Conservation (phyloP, 2,888 invertebrate genomes). For the Clitarchus hookeri region DNA sequence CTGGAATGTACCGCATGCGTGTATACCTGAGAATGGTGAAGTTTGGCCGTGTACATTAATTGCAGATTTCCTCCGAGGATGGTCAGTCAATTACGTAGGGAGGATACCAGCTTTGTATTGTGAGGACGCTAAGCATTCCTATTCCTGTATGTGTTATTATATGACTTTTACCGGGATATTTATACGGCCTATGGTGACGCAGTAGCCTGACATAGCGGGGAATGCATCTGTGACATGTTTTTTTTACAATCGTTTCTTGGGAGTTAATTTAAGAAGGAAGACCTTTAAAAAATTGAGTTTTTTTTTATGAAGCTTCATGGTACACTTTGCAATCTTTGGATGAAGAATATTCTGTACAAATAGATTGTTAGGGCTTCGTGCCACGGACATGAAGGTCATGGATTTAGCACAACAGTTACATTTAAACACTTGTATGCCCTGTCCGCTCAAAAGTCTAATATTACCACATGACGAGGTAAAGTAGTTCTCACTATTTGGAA, state of each 20-base stretch:
- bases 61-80: too few species aligned
- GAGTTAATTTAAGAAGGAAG: not conserved
- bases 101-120: too few species aligned
- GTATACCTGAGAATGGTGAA: too few species aligned
- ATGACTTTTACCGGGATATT: too few species aligned
- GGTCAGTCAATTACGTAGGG: too few species aligned
- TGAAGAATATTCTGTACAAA: not conserved
- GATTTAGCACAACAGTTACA: not conserved
- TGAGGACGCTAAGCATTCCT: too few species aligned
- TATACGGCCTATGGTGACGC: too few species aligned
- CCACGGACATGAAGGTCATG: not conserved
- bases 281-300: not conserved
- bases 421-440: not conserved
- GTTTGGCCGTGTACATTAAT: too few species aligned
- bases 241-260: not conserved
- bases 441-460: not conserved
- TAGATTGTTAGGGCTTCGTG: not conserved
- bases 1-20: too few species aligned
- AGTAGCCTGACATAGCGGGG: not conserved
- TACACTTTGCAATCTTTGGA: not conserved
- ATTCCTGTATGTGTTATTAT: too few species aligned
- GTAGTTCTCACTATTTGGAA: not conserved
- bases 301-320: not conserved
- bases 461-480: not conserved
- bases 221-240: not conserved